phyloP scores from a whole-genome alignment of 2,113 vertebrate species.

The Thomomys bottae region DNA sequence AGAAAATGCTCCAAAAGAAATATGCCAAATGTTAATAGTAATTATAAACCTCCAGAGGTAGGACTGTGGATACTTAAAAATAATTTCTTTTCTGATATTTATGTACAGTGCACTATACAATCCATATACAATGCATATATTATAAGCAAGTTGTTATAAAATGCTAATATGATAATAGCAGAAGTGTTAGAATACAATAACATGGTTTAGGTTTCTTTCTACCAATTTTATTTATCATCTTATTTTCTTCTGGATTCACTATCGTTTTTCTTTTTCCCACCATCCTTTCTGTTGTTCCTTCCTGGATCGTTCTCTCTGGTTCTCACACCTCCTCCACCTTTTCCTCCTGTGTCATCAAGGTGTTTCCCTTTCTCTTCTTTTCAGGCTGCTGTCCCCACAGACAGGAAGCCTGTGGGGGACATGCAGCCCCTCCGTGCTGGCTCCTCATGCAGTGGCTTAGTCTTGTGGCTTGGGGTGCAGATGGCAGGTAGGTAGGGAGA shows the following conservation, averaged over 20 bases:
- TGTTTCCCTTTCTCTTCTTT: neutral
- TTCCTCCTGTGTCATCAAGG: neutral
- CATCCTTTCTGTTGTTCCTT: neutral
- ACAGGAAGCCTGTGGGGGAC: neutral
- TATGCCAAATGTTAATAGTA: constrained; percentile 55
- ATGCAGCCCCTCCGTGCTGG: neutral
- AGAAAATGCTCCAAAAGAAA: constrained; percentile 66
- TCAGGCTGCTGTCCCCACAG: neutral
- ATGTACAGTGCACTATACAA: constrained; percentile 46
- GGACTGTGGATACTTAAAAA: constrained; percentile 52
- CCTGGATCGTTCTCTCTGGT: neutral
- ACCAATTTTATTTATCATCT: neutral
- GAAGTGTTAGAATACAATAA: constrained; percentile 39
- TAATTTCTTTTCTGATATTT: constrained; percentile 56
- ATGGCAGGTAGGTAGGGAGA: constrained; percentile 78
- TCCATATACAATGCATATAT: constrained; percentile 28
- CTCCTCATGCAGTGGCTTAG: constrained; percentile 48
- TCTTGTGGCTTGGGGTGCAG: constrained; percentile 64
- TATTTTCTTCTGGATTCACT: neutral
- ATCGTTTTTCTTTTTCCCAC: neutral
- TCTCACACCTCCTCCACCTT: neutral
- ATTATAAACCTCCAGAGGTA: constrained; percentile 40
- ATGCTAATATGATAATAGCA: constrained; percentile 17
- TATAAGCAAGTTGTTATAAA: constrained; percentile 52
- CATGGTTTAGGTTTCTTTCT: constrained; percentile 5